Evolutionary conservation across 1,140 invertebrate species (phyloP).

Genomic region (Aporrectodea caliginosa): DNA sequence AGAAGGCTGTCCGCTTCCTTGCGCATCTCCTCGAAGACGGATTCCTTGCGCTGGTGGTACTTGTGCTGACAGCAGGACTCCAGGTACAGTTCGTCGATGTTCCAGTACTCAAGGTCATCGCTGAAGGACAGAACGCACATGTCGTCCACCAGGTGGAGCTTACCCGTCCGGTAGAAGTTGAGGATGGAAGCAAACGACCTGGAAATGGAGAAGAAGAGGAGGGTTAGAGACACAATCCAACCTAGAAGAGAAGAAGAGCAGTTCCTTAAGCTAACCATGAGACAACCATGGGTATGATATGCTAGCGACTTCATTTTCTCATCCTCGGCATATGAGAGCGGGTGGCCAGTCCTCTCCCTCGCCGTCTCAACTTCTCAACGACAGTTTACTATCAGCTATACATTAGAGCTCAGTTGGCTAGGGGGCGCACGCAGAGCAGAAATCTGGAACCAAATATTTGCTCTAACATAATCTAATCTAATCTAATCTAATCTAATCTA

Average conservation of each 20-base stretch:
- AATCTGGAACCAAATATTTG: constrained; percentile 76
- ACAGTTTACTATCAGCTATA: constrained; percentile 92
- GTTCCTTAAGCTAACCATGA: too few relatives aligned
- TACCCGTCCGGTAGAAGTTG: too few relatives aligned
- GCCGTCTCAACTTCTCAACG: constrained; percentile 93
- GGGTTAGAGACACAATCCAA: constrained; percentile 84
- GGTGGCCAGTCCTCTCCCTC: too few relatives aligned
- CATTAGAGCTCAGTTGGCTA: constrained; percentile 91
- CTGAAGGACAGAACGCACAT: constrained; percentile 92
- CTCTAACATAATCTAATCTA: too few relatives aligned
- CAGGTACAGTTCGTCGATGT: too few relatives aligned
- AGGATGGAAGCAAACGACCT: constrained; percentile 95
- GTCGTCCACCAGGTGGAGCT: constrained; percentile 96
- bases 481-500: too few relatives aligned
- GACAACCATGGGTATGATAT: too few relatives aligned
- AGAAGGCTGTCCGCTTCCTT: constrained; percentile 91
- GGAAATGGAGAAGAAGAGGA: constrained; percentile 90
- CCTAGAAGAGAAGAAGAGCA: constrained; percentile 89
- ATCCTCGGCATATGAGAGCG: too few relatives aligned
- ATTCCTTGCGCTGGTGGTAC: constrained; percentile 95
- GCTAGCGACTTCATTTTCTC: too few relatives aligned
- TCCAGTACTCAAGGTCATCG: too few relatives aligned
- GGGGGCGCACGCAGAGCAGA: too few relatives aligned
- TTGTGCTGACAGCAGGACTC: constrained; percentile 98
- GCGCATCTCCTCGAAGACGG: too few relatives aligned